Percentiles rank a stretch among this genome's conserved stretches.
Evolutionary conservation across 2,113 vertebrate species (phyloP).

Genomic region (Amphilophus citrinellus): DNA sequence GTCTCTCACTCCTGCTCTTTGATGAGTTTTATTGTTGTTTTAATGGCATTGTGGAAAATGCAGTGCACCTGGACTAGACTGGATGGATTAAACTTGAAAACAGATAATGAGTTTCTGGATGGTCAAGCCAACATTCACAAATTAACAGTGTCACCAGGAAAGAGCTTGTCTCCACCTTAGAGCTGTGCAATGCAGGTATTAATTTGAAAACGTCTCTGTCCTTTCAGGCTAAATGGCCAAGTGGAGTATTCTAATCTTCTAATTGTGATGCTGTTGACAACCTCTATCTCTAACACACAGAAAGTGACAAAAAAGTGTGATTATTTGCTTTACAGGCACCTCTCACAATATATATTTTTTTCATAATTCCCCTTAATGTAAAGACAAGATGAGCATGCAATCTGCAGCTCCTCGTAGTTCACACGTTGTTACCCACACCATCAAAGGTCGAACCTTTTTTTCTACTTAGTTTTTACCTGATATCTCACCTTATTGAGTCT

Average conservation of each 20-base stretch:
- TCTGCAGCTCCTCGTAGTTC: too few species aligned
- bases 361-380: too few species aligned
- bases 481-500: too few species aligned
- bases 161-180: conserved; percentile 24
- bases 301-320: too few species aligned
- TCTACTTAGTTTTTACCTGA: too few species aligned
- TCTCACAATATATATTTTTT: too few species aligned
- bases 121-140: conserved; percentile 38
- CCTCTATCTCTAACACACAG: too few species aligned
- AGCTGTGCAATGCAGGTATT: conserved; percentile 11
- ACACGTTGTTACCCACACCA: too few species aligned
- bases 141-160: conserved; percentile 44
- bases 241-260: background rate
- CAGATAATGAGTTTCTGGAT: conserved; percentile 59
- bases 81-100: conserved; percentile 62
- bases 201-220: conserved; percentile 20
- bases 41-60: conserved; percentile 48
- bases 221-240: conserved; percentile 8
- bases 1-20: background rate
- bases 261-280: too few species aligned
- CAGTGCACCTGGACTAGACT: conserved; percentile 32
- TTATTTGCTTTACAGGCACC: too few species aligned
- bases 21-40: conserved; percentile 52
- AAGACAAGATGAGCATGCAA: too few species aligned
- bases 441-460: too few species aligned